Evolutionary conservation across 2,888 invertebrate genomes (phyloP).

Genomic region (Eudemis profundana): DNA sequence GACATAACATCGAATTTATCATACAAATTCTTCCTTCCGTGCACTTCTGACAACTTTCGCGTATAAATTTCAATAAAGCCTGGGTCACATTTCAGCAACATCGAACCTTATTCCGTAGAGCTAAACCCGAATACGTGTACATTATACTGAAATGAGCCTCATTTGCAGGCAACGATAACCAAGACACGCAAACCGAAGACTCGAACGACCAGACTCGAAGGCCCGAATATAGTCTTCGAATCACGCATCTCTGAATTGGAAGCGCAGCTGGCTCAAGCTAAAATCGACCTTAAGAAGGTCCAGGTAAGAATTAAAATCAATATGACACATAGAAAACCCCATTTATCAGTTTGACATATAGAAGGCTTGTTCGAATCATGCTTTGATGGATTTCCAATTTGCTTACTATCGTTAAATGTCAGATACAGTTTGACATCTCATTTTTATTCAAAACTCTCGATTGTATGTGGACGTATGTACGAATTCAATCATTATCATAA

Average conservation of each 20-base stretch:
- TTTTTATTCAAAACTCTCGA: no score
- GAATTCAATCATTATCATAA: no score
- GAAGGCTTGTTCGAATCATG: no score
- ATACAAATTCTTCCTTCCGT: not conserved
- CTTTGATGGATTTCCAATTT: not conserved
- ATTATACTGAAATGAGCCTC: constrained; percentile 18
- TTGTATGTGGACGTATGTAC: no score
- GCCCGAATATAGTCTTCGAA: constrained; percentile 93
- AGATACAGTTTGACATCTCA: no score
- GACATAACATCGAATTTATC: not conserved
- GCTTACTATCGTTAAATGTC: no score
- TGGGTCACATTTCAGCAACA: not conserved
- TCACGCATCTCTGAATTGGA: constrained; percentile 94
- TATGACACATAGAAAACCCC: no score
- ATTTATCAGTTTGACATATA: no score
- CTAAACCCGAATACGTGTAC: not conserved
- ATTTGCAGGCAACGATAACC: constrained; percentile 63
- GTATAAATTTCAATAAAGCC: not conserved
- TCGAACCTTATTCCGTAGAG: not conserved
- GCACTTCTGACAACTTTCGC: not conserved
- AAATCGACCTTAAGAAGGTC: constrained; percentile 90
- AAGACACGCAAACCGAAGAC: constrained; percentile 68
- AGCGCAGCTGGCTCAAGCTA: constrained; percentile 91
- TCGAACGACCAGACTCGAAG: constrained; percentile 84
- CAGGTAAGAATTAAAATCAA: constrained; percentile 70